These are phyloP conservation scores for Micrastur ruficollis DNA, from an alignment of 2,797 vertebrate species.

Conservation along the genomic window DNA sequence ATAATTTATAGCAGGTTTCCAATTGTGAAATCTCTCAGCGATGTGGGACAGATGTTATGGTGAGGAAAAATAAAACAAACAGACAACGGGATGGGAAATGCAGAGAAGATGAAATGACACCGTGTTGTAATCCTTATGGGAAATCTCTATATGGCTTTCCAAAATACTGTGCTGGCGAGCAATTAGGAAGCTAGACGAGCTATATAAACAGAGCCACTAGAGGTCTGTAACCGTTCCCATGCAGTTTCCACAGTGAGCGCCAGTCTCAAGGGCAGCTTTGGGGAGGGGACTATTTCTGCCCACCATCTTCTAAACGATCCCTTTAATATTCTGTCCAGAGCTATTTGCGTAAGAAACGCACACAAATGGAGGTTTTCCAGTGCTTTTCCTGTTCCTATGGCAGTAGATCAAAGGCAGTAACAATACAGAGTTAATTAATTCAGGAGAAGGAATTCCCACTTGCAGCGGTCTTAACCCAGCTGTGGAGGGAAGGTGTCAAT, in stretches of 20 bases:
- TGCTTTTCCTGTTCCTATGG: slow-evolving; percentile 43
- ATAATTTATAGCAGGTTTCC: slow-evolving; percentile 56
- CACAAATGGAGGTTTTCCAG: slow-evolving; percentile 26
- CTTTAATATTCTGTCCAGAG: slow-evolving; percentile 32
- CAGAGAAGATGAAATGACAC: slow-evolving; percentile 37
- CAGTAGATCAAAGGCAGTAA: slow-evolving; percentile 57
- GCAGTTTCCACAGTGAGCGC: not conserved
- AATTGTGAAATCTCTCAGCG: slow-evolving; percentile 50
- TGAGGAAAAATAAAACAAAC: slow-evolving; percentile 58
- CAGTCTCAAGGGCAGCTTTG: not conserved
- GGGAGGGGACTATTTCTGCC: not conserved
- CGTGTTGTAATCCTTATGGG: slow-evolving; percentile 16
- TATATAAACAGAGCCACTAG: slow-evolving; percentile 46
- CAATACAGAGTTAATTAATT: slow-evolving; percentile 57
- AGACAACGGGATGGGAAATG: slow-evolving; percentile 37
- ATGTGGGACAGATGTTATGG: slow-evolving; percentile 56
- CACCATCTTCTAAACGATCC: slow-evolving; percentile 26
- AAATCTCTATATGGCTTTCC: slow-evolving; percentile 8
- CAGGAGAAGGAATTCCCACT: slow-evolving; percentile 59
- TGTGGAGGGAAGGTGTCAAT: slow-evolving; percentile 27
- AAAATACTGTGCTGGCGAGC: slow-evolving; percentile 8
- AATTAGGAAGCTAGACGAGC: not conserved
- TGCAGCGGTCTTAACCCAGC: slow-evolving; percentile 13
- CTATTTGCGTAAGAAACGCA: slow-evolving; percentile 30
- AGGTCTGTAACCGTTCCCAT: slow-evolving; percentile 43